Conservation (phyloP, 2,888 invertebrate species). For the Odontocerum albicorne region DNA sequence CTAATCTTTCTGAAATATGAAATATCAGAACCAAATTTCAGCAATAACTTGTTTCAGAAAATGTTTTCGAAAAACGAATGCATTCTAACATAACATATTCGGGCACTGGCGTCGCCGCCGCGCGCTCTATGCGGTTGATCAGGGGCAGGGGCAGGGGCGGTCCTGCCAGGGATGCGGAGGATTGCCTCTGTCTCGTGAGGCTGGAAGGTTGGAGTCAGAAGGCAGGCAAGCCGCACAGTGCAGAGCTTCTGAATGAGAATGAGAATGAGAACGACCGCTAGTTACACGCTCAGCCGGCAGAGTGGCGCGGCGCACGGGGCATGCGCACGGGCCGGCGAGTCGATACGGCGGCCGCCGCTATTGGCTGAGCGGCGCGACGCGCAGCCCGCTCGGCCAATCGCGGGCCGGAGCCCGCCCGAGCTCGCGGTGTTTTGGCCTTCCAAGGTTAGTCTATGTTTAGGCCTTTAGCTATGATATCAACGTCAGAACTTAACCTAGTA, state of each 20-base stretch:
- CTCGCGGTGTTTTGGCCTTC: conserved; percentile 35
- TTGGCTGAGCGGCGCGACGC: conserved; percentile 20
- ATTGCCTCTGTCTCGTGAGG: background rate
- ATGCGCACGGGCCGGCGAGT: conserved; percentile 21
- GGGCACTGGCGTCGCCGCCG: no score
- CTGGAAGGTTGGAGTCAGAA: background rate
- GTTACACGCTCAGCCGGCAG: conserved; percentile 18
- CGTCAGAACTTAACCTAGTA: conserved; percentile 36
- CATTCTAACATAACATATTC: no score
- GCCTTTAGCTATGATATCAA: conserved; percentile 36
- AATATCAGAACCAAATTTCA: no score
- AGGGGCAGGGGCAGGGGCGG: no score
- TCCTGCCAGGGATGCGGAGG: no score
- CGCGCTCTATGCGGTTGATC: no score
- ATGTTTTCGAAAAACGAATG: no score
- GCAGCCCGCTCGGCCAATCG: conserved; percentile 27
- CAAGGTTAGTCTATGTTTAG: conserved; percentile 35
- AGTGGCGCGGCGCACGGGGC: conserved; percentile 10
- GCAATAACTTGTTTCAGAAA: no score
- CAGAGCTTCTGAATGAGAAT: background rate
- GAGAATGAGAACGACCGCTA: conserved; percentile 25
- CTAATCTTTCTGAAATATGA: no score
- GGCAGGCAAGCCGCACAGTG: background rate
- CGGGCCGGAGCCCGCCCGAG: conserved; percentile 31
- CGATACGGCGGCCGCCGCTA: conserved; percentile 15